Evolutionary conservation across 2,113 vertebrate genomes (phyloP), one percentile per base, ranked within the genome.

Genomic region (Phasianus colchicus): DNA sequence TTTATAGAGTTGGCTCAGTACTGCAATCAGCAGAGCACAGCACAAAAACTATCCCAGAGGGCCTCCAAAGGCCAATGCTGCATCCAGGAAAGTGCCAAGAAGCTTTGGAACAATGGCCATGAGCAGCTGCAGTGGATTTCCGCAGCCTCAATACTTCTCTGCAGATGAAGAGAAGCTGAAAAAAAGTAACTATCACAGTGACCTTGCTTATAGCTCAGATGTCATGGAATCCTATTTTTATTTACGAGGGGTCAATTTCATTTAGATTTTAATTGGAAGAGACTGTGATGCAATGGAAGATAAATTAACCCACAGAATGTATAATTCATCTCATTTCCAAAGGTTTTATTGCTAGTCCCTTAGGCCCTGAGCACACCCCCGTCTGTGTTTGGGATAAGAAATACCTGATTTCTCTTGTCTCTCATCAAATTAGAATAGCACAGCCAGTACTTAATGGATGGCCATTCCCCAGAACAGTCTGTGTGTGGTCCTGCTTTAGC

Each of bases 161-260:
- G n/a, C 29, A 69, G 57, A 80, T 74, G 69, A 83, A 82, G 70
- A 90, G 61, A 86, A 70, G 70, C 34, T 90, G 50, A 74, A 89
- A 91, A 83, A 83, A 60, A 90, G 36, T 89, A 47, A 82, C 42
- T 79, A 58, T 88, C 73, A 30, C 77, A 70, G 22, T 88, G 88
- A 93, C 94, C 84, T 90, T 93, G 90, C 47, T 91, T 83, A 54
- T 52, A 48, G 79, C 88, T 93, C 65, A 83, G 45, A 93, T 89
- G 93, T 93, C 54, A 84, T 27, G 20, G 65, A 90, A 81, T 83
- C 86, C 61, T 88, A 88, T 91, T 95, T 91, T 96, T 90, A 38
- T 78, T 91, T 92, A 82, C 83, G 38, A 58, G 34, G 9, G 43
- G 38, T n/a, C 55, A 64, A 1, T 85, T 90, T 77, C 34, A 42